phyloP scores from a whole-genome alignment of 2,888 invertebrate species.

The Thecophora atra region DNA sequence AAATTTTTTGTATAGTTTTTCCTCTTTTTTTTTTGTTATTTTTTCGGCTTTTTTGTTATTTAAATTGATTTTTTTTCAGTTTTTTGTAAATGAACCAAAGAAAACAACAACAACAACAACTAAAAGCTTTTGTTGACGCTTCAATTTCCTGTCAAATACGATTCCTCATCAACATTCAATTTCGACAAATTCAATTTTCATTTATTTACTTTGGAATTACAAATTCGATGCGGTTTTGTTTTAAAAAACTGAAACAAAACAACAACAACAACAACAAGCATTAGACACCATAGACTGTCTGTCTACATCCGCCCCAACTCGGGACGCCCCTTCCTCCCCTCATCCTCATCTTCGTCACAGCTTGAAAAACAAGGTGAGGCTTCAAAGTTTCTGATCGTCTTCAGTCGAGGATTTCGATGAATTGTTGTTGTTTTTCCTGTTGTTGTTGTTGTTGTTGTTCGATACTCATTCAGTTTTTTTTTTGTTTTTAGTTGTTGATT shows the following conservation, averaged over 20 bases:
- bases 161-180: slow-evolving; percentile 28
- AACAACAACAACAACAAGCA: background rate
- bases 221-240: slow-evolving; percentile 13
- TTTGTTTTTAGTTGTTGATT: background rate
- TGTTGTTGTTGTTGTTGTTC: background rate
- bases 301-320: slow-evolving; percentile 27
- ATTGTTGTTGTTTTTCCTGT: background rate
- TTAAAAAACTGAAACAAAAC: background rate
- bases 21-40: background rate
- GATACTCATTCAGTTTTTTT: background rate
- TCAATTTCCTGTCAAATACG: slow-evolving; percentile 32
- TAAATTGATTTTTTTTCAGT: slow-evolving; percentile 12
- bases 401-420: too few species aligned
- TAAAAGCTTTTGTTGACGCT: slow-evolving; percentile 18
- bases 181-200: slow-evolving; percentile 6
- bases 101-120: slow-evolving; percentile 15
- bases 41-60: background rate
- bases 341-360: background rate
- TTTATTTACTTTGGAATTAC: slow-evolving; percentile 24
- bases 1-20: too few species aligned
- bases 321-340: background rate
- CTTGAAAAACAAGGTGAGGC: too few species aligned
- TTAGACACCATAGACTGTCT: background rate
- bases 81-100: background rate
- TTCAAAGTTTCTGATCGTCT: too few species aligned